phyloP scores from a whole-genome alignment of 1,140 invertebrate species.

The Paraescarpia echinospica region DNA sequence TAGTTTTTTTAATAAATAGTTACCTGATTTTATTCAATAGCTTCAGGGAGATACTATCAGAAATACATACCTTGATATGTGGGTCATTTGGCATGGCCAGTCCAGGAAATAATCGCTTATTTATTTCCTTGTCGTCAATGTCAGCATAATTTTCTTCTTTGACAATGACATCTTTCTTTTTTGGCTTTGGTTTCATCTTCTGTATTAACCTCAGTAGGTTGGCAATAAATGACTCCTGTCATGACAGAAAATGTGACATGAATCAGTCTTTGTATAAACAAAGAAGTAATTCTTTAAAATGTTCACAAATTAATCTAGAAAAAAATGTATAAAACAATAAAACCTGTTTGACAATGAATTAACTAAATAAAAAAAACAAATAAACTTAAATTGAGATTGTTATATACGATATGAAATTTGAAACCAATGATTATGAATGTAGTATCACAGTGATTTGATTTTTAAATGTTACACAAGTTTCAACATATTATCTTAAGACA shows the following conservation, averaged over 20 bases:
- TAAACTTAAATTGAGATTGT: no score
- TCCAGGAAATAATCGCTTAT: slow-evolving; percentile 83
- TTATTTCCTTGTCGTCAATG: slow-evolving; percentile 35
- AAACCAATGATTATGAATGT: no score
- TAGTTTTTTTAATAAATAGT: background rate
- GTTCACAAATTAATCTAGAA: slow-evolving; percentile 16
- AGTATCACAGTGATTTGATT: no score
- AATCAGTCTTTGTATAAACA: background rate
- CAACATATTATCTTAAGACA: slow-evolving; percentile 17
- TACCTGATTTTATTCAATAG: background rate
- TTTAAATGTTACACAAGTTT: no score
- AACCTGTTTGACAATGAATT: no score
- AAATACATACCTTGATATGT: slow-evolving; percentile 48
- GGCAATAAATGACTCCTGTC: slow-evolving; percentile 84
- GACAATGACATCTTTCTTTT: slow-evolving; percentile 51
- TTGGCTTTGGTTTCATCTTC: slow-evolving; percentile 79
- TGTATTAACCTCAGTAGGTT: slow-evolving; percentile 91
- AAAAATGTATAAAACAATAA: slow-evolving; percentile 28
- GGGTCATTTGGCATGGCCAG: slow-evolving; percentile 86
- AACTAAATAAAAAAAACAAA: no score
- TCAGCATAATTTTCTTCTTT: slow-evolving; percentile 56
- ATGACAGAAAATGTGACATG: slow-evolving; percentile 23
- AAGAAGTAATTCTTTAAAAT: background rate
- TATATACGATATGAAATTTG: no score
- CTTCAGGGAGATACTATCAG: background rate